These are phyloP conservation scores for Forbesichthys papilliferus DNA, from an alignment of 2,113 vertebrate species.

Conservation along the genomic window DNA sequence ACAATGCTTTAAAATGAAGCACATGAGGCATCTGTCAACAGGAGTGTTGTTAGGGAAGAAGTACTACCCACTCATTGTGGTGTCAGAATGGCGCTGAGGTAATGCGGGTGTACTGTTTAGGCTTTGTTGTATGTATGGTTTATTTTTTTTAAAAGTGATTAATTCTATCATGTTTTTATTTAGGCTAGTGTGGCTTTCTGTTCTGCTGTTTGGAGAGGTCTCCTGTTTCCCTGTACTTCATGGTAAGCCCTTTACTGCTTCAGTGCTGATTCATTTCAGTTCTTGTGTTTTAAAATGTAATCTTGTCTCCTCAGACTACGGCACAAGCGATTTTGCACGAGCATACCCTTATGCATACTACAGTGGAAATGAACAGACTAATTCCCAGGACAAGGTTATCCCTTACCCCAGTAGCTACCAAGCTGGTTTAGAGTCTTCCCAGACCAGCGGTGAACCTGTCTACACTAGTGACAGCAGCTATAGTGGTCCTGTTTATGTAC, in stretches of 20 bases:
- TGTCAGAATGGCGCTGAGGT: not conserved
- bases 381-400: not conserved
- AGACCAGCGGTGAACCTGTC: too few species aligned
- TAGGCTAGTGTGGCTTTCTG: constrained; percentile 35
- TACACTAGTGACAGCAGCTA: too few species aligned
- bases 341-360: not conserved
- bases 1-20: not conserved
- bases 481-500: too few species aligned
- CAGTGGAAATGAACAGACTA: not conserved
- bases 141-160: not conserved
- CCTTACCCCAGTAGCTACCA: too few species aligned
- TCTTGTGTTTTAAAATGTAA: too few species aligned
- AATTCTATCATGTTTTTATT: not conserved
- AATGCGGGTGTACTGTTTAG: not conserved
- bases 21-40: not conserved
- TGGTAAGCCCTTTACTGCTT: not conserved
- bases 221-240: not conserved
- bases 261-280: not conserved
- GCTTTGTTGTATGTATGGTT: not conserved
- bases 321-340: not conserved
- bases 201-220: constrained; percentile 25
- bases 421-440: too few species aligned
- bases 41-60: not conserved
- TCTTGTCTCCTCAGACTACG: not conserved
- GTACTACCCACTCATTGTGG: not conserved